These are phyloP conservation scores for Rhinatrema bivittatum DNA, from an alignment of 2,797 vertebrate species.

Conservation along the genomic window DNA sequence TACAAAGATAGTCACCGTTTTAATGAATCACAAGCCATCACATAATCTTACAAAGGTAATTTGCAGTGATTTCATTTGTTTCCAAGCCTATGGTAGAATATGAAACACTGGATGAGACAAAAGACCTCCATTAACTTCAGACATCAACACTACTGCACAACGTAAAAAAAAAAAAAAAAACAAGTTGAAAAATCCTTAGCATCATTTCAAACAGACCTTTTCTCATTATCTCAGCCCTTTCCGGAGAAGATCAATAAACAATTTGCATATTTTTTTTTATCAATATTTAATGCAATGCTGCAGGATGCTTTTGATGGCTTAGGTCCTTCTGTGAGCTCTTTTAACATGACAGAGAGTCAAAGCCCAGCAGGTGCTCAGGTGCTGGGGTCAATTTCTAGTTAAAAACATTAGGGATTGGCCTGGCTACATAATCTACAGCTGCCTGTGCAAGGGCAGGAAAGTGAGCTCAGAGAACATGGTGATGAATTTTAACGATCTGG, in stretches of 20 bases:
- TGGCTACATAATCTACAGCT: conserved; percentile 67
- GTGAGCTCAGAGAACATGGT: conserved; percentile 49
- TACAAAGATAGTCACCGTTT: conserved; percentile 29
- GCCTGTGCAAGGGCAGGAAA: conserved; percentile 43
- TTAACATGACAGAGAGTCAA: conserved; percentile 66
- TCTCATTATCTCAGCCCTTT: conserved; percentile 48
- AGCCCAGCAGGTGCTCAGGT: conserved; percentile 48
- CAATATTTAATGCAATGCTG: conserved; percentile 82
- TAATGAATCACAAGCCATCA: conserved; percentile 15
- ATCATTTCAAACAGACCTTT: conserved; percentile 38
- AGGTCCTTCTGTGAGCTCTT: conserved; percentile 56
- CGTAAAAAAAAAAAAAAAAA: conserved; percentile 32
- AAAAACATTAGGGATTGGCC: conserved; percentile 51
- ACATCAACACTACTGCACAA: conserved; percentile 29
- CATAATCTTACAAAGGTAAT: conserved; percentile 30
- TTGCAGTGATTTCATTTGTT: conserved; percentile 39
- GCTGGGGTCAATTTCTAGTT: conserved; percentile 52
- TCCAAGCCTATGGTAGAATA: conserved; percentile 23
- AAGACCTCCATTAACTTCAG: conserved; percentile 37
- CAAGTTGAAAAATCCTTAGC: conserved; percentile 48
- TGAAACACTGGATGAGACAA: conserved; percentile 32
- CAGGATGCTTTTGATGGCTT: conserved; percentile 63
- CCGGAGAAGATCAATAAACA: conserved; percentile 67
- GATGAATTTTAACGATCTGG: conserved; percentile 72
- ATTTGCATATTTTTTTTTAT: conserved; percentile 81